Evolutionary conservation across 2,113 vertebrate genomes (phyloP), one percentile per base, ranked within the genome.

Genomic region (Tricholaema leucomelas): DNA sequence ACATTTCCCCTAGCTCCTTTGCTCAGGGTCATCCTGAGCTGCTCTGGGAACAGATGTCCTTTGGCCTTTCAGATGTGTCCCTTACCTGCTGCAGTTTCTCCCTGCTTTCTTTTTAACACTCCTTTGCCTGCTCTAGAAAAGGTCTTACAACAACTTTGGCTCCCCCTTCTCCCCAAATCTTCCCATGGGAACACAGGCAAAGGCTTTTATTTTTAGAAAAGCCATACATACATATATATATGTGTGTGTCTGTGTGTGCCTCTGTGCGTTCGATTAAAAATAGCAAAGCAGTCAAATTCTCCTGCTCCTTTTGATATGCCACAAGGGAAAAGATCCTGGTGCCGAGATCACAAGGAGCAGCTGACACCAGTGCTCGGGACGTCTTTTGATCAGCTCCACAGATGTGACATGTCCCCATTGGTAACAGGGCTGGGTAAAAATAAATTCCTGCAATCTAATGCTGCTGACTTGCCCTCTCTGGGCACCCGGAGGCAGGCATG

Each of bases 261-360:
- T 72, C 84, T 71, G 78, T 61, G 81, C 11, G 21, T 89, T 85
- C 93, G 81, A 95, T 85, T 92, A 93, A 94, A 96, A 95, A 96
- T 95, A 95, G 95, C 93, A 90, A 93, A 94, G 93, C 93, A 95
- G 85, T 86, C 93, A 88, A 84, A 92, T 93, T 88, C 92, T 91
- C 92, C 87, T 92, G 94, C 84, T 96, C 90, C 91, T 92, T 97
- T 96, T 97, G 96, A 97, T 97, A 96, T 95, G 96, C 94, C 96
- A 96, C 94, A 71, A 91, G 93, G 91, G 89, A 95, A 96, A 96
- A 95, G 93, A 96, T 95, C 89, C 89, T 66, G 92, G 94, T 91
- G 94, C 91, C 88, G 93, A 95, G 94, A 95, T 96, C 96, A 96
- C 87, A 96, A 95, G 96, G 87, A 95, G 88, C 93, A 96, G 95